Evolutionary conservation across 2,113 vertebrate genomes (phyloP).

Genomic region (Nothoprocta pentlandii): DNA sequence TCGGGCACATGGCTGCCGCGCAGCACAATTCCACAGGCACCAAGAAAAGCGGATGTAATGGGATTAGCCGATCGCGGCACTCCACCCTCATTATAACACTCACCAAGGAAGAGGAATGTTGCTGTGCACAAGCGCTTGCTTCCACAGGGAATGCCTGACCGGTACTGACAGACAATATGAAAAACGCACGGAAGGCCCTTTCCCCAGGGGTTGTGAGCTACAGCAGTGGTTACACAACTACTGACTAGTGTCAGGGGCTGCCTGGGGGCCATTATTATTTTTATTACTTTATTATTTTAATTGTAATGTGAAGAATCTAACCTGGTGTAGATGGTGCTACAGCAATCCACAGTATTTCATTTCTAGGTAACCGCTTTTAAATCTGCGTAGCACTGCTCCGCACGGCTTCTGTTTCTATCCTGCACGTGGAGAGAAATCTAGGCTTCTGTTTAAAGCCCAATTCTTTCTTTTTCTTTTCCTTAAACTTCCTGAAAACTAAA

Average conservation of each 20-base stretch:
- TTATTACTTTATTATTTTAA: not conserved
- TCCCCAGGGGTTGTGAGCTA: not conserved
- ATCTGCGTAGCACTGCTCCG: not conserved
- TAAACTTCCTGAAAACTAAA: not conserved
- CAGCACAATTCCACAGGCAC: constrained; percentile 51
- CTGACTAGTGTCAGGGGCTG: not conserved
- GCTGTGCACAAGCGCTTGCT: not conserved
- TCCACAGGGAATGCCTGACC: constrained; percentile 34
- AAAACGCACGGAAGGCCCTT: not conserved
- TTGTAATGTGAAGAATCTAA: not conserved
- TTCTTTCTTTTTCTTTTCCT: not conserved
- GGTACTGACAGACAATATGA: not conserved
- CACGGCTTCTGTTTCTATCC: not conserved
- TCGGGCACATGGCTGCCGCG: constrained; percentile 61
- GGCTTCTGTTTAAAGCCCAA: not conserved
- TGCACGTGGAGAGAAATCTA: not conserved
- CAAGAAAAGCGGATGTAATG: constrained; percentile 63
- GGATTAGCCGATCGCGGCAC: constrained; percentile 64
- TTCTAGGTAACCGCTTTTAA: not conserved
- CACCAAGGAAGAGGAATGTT: constrained; percentile 56
- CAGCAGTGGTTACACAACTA: not conserved
- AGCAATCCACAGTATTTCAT: not conserved
- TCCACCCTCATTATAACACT: constrained; percentile 70
- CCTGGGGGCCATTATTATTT: not conserved
- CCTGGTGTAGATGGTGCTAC: not conserved